A percentile compares a stretch with the other conserved stretches of the same genome.
Evolutionary conservation across 2,888 invertebrate genomes (phyloP).

Genomic region (Lamproptera curius): DNA sequence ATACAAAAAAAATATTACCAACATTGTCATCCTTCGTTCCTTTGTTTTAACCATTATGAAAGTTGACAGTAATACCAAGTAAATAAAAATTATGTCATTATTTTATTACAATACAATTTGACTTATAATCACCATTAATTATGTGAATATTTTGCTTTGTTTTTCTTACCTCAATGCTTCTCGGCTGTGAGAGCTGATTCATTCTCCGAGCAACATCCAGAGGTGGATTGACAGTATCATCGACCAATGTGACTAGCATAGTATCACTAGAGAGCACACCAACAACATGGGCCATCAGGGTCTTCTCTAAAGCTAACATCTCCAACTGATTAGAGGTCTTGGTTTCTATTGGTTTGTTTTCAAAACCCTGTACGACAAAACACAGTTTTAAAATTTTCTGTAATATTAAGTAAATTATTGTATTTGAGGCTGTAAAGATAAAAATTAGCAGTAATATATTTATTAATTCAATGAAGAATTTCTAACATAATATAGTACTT

Average conservation of each 20-base stretch:
- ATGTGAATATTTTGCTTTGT: not conserved
- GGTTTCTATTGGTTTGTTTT: conserved; percentile 73
- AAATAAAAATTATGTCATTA: too few species aligned
- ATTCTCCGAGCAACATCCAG: conserved; percentile 77
- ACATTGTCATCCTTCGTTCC: too few species aligned
- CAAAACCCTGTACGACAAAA: conserved; percentile 52
- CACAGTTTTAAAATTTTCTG: too few species aligned
- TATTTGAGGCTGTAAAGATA: too few species aligned
- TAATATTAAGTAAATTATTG: too few species aligned
- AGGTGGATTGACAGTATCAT: conserved; percentile 71
- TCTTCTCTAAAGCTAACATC: conserved; percentile 82
- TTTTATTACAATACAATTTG: too few species aligned
- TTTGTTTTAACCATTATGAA: too few species aligned
- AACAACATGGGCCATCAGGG: conserved; percentile 77
- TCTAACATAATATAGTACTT: not conserved
- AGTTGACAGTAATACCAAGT: too few species aligned
- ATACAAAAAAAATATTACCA: too few species aligned
- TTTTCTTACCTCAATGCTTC: conserved; percentile 55
- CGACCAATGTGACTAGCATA: conserved; percentile 80
- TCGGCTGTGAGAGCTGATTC: conserved; percentile 60
- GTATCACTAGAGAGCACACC: conserved; percentile 72
- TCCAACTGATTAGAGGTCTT: conserved; percentile 81
- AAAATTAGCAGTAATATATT: too few species aligned
- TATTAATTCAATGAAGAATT: too few species aligned
- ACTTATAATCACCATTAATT: not conserved